phyloP scores from a whole-genome alignment of 2,888 invertebrate genomes.

The Tuta absoluta region DNA sequence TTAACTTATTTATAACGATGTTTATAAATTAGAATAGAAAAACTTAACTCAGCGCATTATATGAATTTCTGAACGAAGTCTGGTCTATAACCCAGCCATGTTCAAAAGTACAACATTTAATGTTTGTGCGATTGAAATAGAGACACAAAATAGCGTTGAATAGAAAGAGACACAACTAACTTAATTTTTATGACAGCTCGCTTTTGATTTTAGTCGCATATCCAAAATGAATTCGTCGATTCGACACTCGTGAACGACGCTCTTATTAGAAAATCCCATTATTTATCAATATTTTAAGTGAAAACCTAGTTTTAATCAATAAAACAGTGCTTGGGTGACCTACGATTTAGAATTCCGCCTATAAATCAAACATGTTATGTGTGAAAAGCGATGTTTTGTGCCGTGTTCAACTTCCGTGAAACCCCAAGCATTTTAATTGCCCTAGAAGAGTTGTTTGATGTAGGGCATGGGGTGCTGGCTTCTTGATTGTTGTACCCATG shows the following conservation, averaged over 20 bases:
- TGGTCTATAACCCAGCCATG: background rate
- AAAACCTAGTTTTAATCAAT: slow-evolving; percentile 46
- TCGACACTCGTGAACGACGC: slow-evolving; percentile 63
- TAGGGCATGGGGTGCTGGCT: slow-evolving; percentile 56
- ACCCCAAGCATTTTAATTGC: slow-evolving; percentile 69
- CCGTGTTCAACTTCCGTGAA: slow-evolving; percentile 61
- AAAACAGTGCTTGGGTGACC: slow-evolving; percentile 31
- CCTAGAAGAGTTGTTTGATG: slow-evolving; percentile 56
- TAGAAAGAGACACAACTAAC: slow-evolving; percentile 37
- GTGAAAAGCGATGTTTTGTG: slow-evolving; percentile 42
- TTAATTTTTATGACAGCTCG: slow-evolving; percentile 34
- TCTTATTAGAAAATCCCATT: slow-evolving; percentile 54
- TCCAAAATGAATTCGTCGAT: slow-evolving; percentile 60
- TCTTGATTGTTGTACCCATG: slow-evolving; percentile 59
- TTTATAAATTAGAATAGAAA: too few species aligned
- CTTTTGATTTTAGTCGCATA: slow-evolving; percentile 40
- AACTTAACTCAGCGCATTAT: background rate
- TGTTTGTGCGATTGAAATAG: slow-evolving; percentile 34
- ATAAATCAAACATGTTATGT: slow-evolving; percentile 37
- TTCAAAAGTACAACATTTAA: background rate
- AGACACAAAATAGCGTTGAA: background rate
- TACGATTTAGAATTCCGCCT: slow-evolving; percentile 27
- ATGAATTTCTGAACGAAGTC: slow-evolving; percentile 49
- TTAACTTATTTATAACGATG: too few species aligned
- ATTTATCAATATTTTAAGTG: slow-evolving; percentile 61